Evolutionary conservation across 92 coral and sea anemone genomes (phyloP).

Genomic region (Epizoanthus ramosus): DNA sequence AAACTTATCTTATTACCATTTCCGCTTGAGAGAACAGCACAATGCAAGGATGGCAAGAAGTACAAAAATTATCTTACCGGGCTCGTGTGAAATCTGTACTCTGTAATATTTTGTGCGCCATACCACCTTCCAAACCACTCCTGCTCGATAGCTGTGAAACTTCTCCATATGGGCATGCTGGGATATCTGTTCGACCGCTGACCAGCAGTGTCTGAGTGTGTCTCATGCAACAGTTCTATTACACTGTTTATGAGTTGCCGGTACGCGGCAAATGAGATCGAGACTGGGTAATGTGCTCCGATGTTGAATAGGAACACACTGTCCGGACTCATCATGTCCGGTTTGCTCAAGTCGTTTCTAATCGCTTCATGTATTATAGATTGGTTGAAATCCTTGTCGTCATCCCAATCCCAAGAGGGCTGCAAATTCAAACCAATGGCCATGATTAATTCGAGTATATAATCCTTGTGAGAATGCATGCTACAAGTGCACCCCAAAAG

Average conservation of each 20-base stretch:
- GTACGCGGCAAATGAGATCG: slow-evolving; percentile 29
- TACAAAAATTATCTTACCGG: slow-evolving; percentile 10
- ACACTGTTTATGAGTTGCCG: slow-evolving; percentile 25
- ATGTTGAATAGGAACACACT: slow-evolving; percentile 29
- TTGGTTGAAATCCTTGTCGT: slow-evolving; percentile 29
- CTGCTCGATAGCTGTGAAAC: slow-evolving; percentile 29
- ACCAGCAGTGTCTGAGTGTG: not conserved
- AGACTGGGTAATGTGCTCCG: slow-evolving; percentile 27
- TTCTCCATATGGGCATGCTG: slow-evolving; percentile 31
- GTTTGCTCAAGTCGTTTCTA: not conserved
- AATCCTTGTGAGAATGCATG: too few relatives aligned
- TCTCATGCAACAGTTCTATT: slow-evolving; percentile 2
- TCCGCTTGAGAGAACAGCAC: too few relatives aligned
- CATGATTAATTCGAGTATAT: not conserved
- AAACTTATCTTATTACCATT: too few relatives aligned
- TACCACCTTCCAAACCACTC: slow-evolving; percentile 16
- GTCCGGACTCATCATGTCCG: slow-evolving; percentile 23
- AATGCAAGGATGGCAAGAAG: not conserved
- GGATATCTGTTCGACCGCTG: slow-evolving; percentile 1
- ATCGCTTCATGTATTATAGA: slow-evolving; percentile 28
- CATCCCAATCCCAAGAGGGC: slow-evolving; percentile 23
- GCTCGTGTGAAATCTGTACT: slow-evolving; percentile 32
- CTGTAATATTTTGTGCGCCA: slow-evolving; percentile 28
- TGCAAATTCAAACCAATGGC: not conserved
- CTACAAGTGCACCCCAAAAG: too few relatives aligned